These are phyloP conservation scores for Podarcis lilfordi DNA, from an alignment of 2,797 vertebrate species.

Conservation along the genomic window DNA sequence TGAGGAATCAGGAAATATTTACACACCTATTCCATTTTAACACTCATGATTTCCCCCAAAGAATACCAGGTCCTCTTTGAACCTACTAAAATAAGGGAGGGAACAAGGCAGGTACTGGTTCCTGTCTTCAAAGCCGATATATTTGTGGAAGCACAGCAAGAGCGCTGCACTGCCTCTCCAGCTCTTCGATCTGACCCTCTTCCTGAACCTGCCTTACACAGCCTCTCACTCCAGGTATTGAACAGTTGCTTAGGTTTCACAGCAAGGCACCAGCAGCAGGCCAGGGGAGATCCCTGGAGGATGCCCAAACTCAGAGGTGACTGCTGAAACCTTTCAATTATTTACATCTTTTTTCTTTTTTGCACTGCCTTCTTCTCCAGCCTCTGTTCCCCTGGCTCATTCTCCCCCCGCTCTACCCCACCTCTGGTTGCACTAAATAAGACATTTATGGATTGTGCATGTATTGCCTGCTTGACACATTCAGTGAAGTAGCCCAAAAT, in stretches of 20 bases:
- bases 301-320: not conserved
- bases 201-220: not conserved
- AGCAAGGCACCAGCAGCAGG: not conserved
- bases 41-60: too few relatives aligned
- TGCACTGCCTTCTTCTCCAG: not conserved
- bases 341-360: constrained; percentile 2
- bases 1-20: too few relatives aligned
- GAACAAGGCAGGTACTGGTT: accelerated
- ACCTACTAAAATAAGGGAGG: not conserved
- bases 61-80: not conserved
- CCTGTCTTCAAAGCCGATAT: not conserved
- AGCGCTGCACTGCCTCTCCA: not conserved
- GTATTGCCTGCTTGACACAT: constrained; percentile 17
- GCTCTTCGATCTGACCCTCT: not conserved
- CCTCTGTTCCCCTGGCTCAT: not conserved
- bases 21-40: too few relatives aligned
- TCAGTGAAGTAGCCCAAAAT: not conserved
- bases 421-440: not conserved
- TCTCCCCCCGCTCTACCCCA: not conserved
- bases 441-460: not conserved
- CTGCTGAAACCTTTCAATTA: constrained; percentile 21
- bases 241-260: not conserved
- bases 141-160: not conserved
- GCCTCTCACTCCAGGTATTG: not conserved
- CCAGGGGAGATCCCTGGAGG: not conserved